These are phyloP conservation scores for Oscheius sp. DNA, from an alignment of 1,140 invertebrate species.

Conservation along the genomic window DNA sequence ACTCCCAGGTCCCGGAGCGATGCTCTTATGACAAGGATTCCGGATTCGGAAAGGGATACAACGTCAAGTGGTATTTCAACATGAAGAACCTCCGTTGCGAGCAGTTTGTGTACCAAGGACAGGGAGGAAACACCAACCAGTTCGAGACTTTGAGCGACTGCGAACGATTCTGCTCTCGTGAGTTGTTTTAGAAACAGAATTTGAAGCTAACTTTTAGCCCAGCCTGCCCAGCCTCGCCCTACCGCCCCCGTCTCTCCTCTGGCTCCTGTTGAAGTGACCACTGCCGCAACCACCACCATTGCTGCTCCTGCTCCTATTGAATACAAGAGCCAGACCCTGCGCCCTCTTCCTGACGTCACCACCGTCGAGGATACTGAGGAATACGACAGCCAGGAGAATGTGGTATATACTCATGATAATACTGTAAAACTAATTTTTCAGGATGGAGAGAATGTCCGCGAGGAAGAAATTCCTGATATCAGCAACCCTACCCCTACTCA, in stretches of 20 bases:
- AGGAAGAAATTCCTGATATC: too few relatives aligned
- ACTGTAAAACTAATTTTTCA: not conserved
- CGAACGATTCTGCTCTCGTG: slow-evolving; percentile 70
- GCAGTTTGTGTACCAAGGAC: slow-evolving; percentile 71
- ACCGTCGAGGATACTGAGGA: not conserved
- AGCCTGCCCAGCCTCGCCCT: not conserved
- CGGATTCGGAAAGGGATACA: slow-evolving; percentile 64
- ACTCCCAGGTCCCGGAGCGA: slow-evolving; percentile 64
- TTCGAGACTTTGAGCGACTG: slow-evolving; percentile 81
- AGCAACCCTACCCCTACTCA: too few relatives aligned
- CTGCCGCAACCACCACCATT: slow-evolving; percentile 9
- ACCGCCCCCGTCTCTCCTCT: not conserved
- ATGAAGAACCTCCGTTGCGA: slow-evolving; percentile 74
- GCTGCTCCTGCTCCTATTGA: slow-evolving; percentile 22
- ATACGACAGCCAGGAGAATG: too few relatives aligned
- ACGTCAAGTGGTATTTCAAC: slow-evolving; percentile 74
- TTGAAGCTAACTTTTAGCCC: not conserved
- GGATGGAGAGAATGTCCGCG: too few relatives aligned
- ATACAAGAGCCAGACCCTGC: not conserved
- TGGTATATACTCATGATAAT: not conserved
- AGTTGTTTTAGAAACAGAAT: not conserved
- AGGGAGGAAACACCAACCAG: slow-evolving; percentile 81
- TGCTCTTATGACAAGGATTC: slow-evolving; percentile 75
- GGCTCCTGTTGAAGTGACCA: slow-evolving; percentile 4
- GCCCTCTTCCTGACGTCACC: not conserved